phyloP scores from a whole-genome alignment of 2,113 vertebrate genomes.

The Promerops cafer region DNA sequence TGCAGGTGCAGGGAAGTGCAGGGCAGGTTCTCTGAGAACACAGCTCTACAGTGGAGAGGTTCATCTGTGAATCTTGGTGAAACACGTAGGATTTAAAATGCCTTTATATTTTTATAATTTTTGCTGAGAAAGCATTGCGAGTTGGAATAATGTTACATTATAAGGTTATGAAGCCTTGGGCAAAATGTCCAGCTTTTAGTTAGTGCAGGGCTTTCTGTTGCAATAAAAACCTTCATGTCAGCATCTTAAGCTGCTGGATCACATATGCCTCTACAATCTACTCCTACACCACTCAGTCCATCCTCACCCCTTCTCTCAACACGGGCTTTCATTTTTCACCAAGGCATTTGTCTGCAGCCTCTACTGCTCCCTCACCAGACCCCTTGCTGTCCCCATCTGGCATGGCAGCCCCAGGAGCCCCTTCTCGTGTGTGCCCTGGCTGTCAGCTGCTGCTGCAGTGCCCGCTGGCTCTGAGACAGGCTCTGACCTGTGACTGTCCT shows the following conservation, averaged over 20 bases:
- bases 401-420: neutral
- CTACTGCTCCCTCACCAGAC: neutral
- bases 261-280: neutral
- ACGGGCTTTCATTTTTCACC: neutral
- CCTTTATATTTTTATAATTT: neutral
- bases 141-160: neutral
- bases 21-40: neutral
- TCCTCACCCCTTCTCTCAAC: neutral
- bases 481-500: neutral
- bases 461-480: neutral
- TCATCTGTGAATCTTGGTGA: neutral
- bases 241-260: neutral
- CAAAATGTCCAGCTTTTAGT: neutral
- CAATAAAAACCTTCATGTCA: neutral
- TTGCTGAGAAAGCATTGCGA: neutral
- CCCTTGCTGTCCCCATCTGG: neutral
- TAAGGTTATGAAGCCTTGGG: neutral
- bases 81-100: neutral
- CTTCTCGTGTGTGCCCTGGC: neutral
- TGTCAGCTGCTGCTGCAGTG: neutral
- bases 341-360: neutral
- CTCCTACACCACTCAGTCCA: neutral
- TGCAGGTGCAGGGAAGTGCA: constrained; percentile 43
- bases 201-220: neutral
- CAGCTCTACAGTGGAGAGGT: neutral